phyloP scores from a whole-genome alignment of 2,888 invertebrate genomes.

The Epirrhoe alternata region DNA sequence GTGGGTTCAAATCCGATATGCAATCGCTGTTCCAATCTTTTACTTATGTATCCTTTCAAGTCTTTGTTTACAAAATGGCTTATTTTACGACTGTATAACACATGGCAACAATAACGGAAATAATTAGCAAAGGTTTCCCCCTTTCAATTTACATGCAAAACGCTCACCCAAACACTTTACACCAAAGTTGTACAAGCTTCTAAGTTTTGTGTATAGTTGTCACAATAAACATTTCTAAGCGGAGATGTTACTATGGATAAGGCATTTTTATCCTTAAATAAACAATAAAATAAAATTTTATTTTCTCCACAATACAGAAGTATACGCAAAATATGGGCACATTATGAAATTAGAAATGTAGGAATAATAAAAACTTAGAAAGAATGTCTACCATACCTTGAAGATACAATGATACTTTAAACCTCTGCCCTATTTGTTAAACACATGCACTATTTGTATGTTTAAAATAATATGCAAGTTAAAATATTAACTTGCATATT shows the following conservation, averaged over 20 bases:
- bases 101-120: conserved; percentile 1
- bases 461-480: too few relatives aligned
- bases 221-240: conserved; percentile 39
- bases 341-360: too few relatives aligned
- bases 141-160: conserved; percentile 23
- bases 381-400: too few relatives aligned
- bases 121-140: conserved; percentile 6
- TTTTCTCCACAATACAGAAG: too few relatives aligned
- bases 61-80: not conserved
- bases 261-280: not conserved
- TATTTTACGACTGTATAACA: not conserved
- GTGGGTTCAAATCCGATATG: too few relatives aligned
- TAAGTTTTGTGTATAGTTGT: conserved; percentile 34
- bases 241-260: not conserved
- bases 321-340: too few relatives aligned
- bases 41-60: not conserved
- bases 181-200: conserved; percentile 25
- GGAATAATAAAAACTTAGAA: too few relatives aligned
- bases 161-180: conserved; percentile 28
- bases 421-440: too few relatives aligned
- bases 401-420: too few relatives aligned
- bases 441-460: too few relatives aligned
- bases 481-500: too few relatives aligned
- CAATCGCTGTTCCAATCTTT: not conserved
- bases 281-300: too few relatives aligned